Percentiles rank a stretch among this genome's conserved stretches.
phyloP scores from a whole-genome alignment of 2,113 vertebrate genomes.

The Cranoglanis bouderius region DNA sequence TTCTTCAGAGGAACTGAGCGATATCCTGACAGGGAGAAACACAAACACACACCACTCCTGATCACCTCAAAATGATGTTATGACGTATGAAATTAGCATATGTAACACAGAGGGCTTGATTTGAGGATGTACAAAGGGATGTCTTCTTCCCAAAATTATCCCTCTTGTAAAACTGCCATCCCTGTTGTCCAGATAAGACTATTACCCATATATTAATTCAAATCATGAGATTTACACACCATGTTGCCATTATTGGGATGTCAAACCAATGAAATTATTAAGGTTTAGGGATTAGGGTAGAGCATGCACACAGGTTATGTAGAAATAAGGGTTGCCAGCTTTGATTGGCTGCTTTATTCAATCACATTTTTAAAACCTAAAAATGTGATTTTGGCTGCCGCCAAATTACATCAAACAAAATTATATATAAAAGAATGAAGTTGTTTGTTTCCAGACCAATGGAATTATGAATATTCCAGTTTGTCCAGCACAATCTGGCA shows the following conservation, averaged over 20 bases:
- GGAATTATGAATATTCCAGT: not conserved
- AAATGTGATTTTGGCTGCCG: too few relatives aligned
- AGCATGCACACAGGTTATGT: not conserved
- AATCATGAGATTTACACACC: not conserved
- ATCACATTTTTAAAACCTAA: not conserved
- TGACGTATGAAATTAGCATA: not conserved
- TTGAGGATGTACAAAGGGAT: not conserved
- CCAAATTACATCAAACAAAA: not conserved
- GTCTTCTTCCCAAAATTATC: conserved; percentile 1
- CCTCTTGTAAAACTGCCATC: not conserved
- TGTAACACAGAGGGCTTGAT: not conserved
- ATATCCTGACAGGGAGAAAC: conserved; percentile 75
- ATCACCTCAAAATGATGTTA: not conserved
- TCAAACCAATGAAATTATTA: not conserved
- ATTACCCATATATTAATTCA: not conserved
- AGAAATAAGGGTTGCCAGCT: not conserved
- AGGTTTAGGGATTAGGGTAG: not conserved
- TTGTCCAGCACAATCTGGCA: not conserved
- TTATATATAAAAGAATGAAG: not conserved
- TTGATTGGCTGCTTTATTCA: not conserved
- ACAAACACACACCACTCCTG: not conserved
- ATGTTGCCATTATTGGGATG: not conserved
- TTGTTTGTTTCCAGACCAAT: not conserved
- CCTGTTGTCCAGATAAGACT: not conserved
- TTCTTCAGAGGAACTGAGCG: conserved; percentile 92